phyloP scores from a whole-genome alignment of 2,113 vertebrate genomes.

The Struthio camelus region DNA sequence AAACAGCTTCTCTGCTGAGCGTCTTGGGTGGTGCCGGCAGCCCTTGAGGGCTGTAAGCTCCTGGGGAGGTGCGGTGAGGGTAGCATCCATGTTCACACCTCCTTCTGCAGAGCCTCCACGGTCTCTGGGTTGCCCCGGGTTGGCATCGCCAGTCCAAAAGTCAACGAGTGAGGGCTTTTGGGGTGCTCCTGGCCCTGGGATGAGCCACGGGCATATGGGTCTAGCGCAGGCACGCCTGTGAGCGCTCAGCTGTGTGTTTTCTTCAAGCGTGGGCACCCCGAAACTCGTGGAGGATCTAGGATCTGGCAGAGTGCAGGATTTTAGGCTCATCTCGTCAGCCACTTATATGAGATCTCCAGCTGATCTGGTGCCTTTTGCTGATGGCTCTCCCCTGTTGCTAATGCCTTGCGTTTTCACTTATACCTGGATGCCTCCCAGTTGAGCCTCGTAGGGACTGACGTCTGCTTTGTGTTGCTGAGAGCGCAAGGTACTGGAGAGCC shows the following conservation, averaged over 20 bases:
- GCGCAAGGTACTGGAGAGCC: background rate
- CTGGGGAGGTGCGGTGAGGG: background rate
- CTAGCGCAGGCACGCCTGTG: background rate
- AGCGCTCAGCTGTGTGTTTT: background rate
- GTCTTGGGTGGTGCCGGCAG: background rate
- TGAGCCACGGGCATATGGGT: background rate
- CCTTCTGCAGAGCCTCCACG: background rate
- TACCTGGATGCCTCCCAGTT: background rate
- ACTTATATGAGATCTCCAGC: background rate
- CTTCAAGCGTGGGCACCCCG: rapidly evolving
- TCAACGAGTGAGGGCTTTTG: background rate
- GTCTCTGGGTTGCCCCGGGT: background rate
- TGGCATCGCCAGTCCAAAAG: background rate
- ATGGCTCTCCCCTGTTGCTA: background rate
- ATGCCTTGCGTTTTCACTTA: background rate
- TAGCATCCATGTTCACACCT: background rate
- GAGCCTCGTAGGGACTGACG: background rate
- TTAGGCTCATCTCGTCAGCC: background rate
- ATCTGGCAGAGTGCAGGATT: background rate
- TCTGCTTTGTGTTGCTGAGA: background rate
- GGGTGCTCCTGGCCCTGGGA: background rate
- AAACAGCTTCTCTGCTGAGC: background rate
- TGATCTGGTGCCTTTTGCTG: background rate
- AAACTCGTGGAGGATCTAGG: rapidly evolving
- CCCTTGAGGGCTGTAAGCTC: background rate